A percentile compares a stretch with the other conserved stretches of the same genome.
phyloP scores from a whole-genome alignment of 2,888 invertebrate species.

The Schizotus pectinicornis region DNA sequence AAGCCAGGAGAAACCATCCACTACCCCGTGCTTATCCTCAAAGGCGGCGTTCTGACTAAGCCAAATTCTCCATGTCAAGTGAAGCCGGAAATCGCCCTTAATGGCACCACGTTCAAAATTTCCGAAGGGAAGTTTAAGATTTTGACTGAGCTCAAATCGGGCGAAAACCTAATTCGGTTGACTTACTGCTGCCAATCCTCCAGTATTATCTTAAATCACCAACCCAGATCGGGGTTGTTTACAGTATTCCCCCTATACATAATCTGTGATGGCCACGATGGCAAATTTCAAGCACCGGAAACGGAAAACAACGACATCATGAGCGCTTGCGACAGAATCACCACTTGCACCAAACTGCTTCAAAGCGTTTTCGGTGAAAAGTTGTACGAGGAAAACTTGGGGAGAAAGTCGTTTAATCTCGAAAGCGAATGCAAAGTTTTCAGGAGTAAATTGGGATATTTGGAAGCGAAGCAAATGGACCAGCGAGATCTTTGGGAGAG shows the following conservation, averaged over 20 bases:
- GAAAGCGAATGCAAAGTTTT: slow-evolving; percentile 79
- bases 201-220: slow-evolving; percentile 63
- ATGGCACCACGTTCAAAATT: slow-evolving; percentile 27
- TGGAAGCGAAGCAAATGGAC: slow-evolving; percentile 73
- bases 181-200: slow-evolving; percentile 62
- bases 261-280: slow-evolving; percentile 80
- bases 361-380: slow-evolving; percentile 90
- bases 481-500: slow-evolving; percentile 82
- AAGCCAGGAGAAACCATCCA: not conserved
- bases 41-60: slow-evolving; percentile 22
- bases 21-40: not conserved
- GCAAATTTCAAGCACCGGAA: slow-evolving; percentile 71
- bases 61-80: slow-evolving; percentile 26
- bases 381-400: slow-evolving; percentile 77
- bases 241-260: slow-evolving; percentile 83
- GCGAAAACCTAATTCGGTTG: slow-evolving; percentile 69
- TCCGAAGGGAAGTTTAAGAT: slow-evolving; percentile 73
- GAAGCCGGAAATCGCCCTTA: not conserved
- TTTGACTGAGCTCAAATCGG: slow-evolving; percentile 67
- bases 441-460: slow-evolving; percentile 71
- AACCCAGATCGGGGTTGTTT: slow-evolving; percentile 65
- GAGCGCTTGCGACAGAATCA: slow-evolving; percentile 78
- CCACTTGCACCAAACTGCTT: slow-evolving; percentile 77
- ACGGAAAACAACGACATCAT: slow-evolving; percentile 64
- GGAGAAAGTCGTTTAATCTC: slow-evolving; percentile 81